Evolutionary conservation across 2,797 vertebrate species (phyloP), one percentile per base, ranked within the genome.

Genomic region (Clarias fuscus): DNA sequence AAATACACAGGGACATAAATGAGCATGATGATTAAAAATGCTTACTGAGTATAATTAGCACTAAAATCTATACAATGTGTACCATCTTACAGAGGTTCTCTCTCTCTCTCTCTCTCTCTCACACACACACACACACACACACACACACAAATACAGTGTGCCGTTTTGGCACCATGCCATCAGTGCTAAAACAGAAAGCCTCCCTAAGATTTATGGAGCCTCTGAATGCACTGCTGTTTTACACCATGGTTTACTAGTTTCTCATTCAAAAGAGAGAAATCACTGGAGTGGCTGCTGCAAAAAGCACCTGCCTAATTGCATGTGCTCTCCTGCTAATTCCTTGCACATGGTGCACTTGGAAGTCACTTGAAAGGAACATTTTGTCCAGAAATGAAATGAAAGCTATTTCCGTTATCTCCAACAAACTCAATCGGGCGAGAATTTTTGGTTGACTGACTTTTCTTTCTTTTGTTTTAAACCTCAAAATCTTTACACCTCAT

Each of bases 1-100:
- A 30, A 85, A 89, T 78, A 87, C 37, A 78, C 61, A 75, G 20
- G 80, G 53, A 84, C 22, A 65, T 27, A 73, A 83, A 84, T 18
- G 1, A 65, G 30, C 61, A 85, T 81, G 86, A 90, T 92, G 87
- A 90, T 64, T 78, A 65, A 77, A 58, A 59, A 79, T 20, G 70
- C 56, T 53, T 65, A 72, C 53, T 72, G 62, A 3, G 14, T 61
- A 65, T 86, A 11, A 88, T 80, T 86, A 67, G 40, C 73, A 84
- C 67, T 78, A 84, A 56, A 88, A 40, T 18, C 56, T 37, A 83
- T n/a, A 79, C 68, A 84, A 64, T 76, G 53, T 86, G 59, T 62
- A 65, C 17, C 67, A 84, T 59, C 73, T 30, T 76, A 33, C 56
- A 43, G 22, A 58, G 30, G 62, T 48, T 48, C 43, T 48, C 43